Evolutionary conservation across 2,888 invertebrate genomes (phyloP), one percentile per base, ranked within the genome.

Genomic region (Odiellus spinosus): DNA sequence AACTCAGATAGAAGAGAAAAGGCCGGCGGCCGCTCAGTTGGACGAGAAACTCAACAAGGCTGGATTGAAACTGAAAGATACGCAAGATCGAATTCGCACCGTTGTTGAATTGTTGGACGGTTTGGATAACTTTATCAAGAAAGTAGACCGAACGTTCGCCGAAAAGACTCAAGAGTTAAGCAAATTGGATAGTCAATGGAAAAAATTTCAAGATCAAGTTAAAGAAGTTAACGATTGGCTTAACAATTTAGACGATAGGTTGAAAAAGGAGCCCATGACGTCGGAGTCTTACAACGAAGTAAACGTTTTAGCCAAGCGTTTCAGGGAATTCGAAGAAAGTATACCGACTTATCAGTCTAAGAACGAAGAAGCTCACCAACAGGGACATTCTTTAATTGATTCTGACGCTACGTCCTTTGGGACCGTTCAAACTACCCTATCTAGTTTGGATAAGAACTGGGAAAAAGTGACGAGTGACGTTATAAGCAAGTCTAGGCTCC

Each of bases 371-470:
- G 34, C 51, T 5, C 53, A 51, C 26, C 40, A 48, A 26, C 42
- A 50, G 20, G 53, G 53, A 10, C 45, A 50, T 15, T 47, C 48
- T 4, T 17, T 53, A 10, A 53, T 53, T 33, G 53, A 50, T 45
- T 40, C 44, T 17, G 51, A 53, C 38, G 48, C 53, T 12, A 40
- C 50, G 8, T 45, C 47, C n/a, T 53, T 82, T 65, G 77, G 81
- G 0, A 75, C 76, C 1, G 78, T 87, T 50, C 87, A 88, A 65
- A 81, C 81, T 56, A 77, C 78, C 41, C 66, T 88, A 1, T 72
- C 83, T 1, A 74, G 80, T 1, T 75, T 83, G 38, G 86, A 87
- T 59, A 75, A 78, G 46, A 78, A 78, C 55, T 87, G 82, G 76
- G 85, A 85, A 61, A 78, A 79, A 64, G 70, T 82, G 1, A 44